Evolutionary conservation across 2,113 vertebrate genomes (phyloP), one percentile per base, ranked within the genome.

Genomic region (Apaloderma vittatum): DNA sequence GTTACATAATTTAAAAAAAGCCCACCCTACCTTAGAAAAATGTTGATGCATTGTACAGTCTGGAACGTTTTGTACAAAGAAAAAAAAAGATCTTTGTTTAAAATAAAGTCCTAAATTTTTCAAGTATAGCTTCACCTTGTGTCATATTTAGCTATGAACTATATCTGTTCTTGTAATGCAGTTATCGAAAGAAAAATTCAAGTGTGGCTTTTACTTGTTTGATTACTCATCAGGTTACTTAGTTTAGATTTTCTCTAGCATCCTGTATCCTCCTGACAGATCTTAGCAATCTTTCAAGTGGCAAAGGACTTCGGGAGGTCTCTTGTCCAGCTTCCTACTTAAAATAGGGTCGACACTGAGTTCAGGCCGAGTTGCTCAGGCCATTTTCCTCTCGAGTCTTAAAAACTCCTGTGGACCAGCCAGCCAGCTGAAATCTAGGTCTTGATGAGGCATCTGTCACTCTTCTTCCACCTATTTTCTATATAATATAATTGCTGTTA

Each of bases 61-160:
- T 92, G 71, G 34, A 37, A 54, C 27, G 34, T 40, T 91, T 93
- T 95, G 52, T 89, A 72, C 68, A 90, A 67, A 55, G 16, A 13
- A 61, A 29, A n/a, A 57, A 32, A 11, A 18, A 11, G 24, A 3
- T 9, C 5, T 34, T 26, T 49, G 37, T 65, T 67, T 87, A 70
- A 96, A 96, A 94, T 85, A 88, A 90, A 94, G 26, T 48, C 26
- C 21, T 86, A 14, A 30, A 20, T 74, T 95, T 95, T 88, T 87
- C 40, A 71, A 58, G 12, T 62, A 24, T 15, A 23, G 22, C 43
- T 75, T 95, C 43, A 62, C 26, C 32, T 58, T 66, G 16, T 57
- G 18, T 66, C 0, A 0, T 61, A 26, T 61, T 74, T 32, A 34
- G 30, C 34, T 0, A 0, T 5, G 27, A 49, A 11, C 21, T n/a